Evolutionary conservation across 2,113 vertebrate species (phyloP).

Genomic region (Rhinolophus ferrumequinum): DNA sequence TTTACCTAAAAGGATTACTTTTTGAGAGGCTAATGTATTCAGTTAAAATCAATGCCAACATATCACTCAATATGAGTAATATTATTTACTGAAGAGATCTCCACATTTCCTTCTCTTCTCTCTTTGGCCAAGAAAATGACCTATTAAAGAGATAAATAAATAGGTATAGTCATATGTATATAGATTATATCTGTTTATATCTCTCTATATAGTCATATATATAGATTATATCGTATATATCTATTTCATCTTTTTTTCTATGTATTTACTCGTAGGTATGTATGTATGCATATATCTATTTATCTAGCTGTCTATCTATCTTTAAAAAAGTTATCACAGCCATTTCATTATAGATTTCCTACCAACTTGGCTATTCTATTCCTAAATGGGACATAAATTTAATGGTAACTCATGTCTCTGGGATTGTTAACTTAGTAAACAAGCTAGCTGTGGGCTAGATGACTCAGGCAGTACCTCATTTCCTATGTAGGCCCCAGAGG

Average conservation of each 20-base stretch:
- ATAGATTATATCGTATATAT: not conserved
- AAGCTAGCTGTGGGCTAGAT: not conserved
- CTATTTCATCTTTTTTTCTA: too few species aligned
- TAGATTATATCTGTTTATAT: not conserved
- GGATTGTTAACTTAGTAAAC: not conserved
- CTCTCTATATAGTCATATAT: not conserved
- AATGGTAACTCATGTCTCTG: not conserved
- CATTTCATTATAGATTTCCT: not conserved
- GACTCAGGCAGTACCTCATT: not conserved
- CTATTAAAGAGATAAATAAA: not conserved
- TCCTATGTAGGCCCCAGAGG: not conserved
- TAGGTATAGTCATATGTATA: not conserved
- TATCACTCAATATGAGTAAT: not conserved
- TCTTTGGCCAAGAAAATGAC: not conserved
- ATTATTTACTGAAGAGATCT: slow-evolving; percentile 9
- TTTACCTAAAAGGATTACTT: not conserved
- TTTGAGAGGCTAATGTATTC: not conserved
- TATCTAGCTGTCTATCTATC: not conserved
- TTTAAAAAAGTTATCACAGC: not conserved
- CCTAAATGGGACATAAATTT: not conserved
- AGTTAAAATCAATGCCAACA: not conserved
- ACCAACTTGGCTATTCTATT: not conserved
- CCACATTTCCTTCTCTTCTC: not conserved
- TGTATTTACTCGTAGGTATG: too few species aligned
- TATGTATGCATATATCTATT: not conserved